These are phyloP conservation scores for Parazoanthus atlanticus DNA, from an alignment of 92 coral and sea anemone genomes.

Conservation along the genomic window DNA sequence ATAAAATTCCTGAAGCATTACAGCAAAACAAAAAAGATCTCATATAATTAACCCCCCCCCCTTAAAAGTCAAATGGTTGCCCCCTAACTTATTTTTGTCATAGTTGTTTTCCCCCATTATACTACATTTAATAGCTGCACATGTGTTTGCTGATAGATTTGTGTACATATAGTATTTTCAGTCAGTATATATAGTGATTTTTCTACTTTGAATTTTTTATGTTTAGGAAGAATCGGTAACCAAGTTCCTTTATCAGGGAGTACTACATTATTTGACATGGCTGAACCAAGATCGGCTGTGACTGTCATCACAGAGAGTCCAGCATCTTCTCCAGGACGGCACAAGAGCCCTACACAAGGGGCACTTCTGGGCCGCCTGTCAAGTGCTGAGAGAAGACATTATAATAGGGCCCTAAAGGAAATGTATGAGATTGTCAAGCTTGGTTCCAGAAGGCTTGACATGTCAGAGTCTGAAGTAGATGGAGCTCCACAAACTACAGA, in stretches of 20 bases:
- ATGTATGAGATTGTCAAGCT: constrained; percentile 91
- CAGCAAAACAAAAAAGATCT: no score
- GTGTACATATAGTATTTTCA: no score
- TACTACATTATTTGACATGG: neutral
- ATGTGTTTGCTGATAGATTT: no score
- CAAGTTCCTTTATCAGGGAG: neutral
- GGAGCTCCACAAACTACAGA: constrained; percentile 57
- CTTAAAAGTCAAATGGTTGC: no score
- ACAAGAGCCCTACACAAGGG: constrained; percentile 25
- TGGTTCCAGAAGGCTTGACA: constrained; percentile 71
- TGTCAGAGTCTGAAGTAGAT: constrained; percentile 51
- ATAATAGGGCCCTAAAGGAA: constrained; percentile 91
- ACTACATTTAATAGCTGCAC: no score
- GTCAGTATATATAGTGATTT: no score
- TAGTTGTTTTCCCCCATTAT: no score
- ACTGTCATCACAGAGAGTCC: constrained; percentile 17
- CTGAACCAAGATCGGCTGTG: neutral
- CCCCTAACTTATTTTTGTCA: no score
- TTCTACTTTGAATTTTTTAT: no score
- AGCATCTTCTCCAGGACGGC: constrained; percentile 32
- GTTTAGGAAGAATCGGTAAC: neutral
- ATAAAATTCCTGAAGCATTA: no score
- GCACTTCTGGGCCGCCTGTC: constrained; percentile 48
- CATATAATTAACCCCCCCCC: no score
- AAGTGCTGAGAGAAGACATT: constrained; percentile 85